Evolutionary conservation across 2,888 invertebrate species (phyloP), one percentile per base, ranked within the genome.

Genomic region (Chrysina gloriosa): DNA sequence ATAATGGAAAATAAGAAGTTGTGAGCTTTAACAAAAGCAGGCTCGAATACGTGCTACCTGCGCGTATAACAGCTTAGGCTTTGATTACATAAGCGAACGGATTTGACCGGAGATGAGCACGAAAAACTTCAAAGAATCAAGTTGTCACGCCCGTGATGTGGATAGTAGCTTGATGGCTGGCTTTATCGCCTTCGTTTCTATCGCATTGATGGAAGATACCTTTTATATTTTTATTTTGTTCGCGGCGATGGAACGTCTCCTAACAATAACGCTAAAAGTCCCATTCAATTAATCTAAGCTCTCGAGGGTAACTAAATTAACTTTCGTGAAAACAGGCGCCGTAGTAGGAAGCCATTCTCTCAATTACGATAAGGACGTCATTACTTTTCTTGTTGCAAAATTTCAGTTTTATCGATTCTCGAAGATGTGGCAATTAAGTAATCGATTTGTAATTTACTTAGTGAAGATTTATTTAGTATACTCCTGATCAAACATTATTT

Each of bases 61-160:
- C 6, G 16, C 9, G 3, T 31, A 52, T 16, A 7, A 16, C 16
- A 16, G 3, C 7, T 16, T 52, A 2, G 31, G 16, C 11, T 31
- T 16, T 14, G 29, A 52, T 52, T 52, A 52, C 7, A 14, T 16
- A 29, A 19, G 6, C 16, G 29, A 52, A 11, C 14, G 23, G 9
- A 31, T 31, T 52, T 14, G 52, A 29, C 23, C 11, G 52, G 31
- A 11, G 52, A 27, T 31, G 21, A 31, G 6, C 31, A 52, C 11
- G 31, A 52, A 52, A 31, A 27, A 52, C 52, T 52, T 52, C 52
- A 52, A 31, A 52, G 52, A 29, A 29, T 52, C 16, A 29, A 29
- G 29, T 52, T 5, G 9, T 19, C 19, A 16, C 31, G 9, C 21
- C 31, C 31, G 9, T 52, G 52, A 52, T 29, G 31, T 11, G 19